Evolutionary conservation across 2,113 vertebrate genomes (phyloP).

Genomic region (Antechinus stuartii): DNA sequence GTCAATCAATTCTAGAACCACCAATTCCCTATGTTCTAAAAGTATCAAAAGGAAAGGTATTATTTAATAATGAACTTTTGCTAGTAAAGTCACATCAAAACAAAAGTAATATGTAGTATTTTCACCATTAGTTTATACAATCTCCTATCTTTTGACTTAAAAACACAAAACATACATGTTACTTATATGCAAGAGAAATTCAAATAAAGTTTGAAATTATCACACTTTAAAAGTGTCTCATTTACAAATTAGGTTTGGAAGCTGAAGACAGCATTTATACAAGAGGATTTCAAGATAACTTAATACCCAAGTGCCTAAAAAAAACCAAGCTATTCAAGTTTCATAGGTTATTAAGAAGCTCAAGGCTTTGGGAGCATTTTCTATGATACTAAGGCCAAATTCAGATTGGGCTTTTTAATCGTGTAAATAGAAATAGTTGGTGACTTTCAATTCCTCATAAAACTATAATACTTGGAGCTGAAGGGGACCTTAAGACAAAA

Average conservation of each 20-base stretch:
- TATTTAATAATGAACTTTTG: not conserved
- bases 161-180: not conserved
- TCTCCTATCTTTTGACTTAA: constrained; percentile 12
- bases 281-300: constrained; percentile 7
- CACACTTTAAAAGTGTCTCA: constrained; percentile 3
- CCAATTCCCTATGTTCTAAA: not conserved
- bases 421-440: constrained; percentile 29
- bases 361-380: constrained; percentile 41
- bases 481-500: not conserved
- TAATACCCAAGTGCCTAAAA: constrained; percentile 50
- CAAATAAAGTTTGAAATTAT: constrained; percentile 8
- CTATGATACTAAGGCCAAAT: constrained; percentile 20
- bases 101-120: not conserved
- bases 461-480: not conserved
- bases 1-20: not conserved
- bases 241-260: not conserved
- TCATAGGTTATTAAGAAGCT: constrained; percentile 67
- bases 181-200: not conserved
- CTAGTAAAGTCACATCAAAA: not conserved
- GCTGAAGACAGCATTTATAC: constrained; percentile 27
- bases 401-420: constrained; percentile 9
- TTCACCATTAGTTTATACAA: not conserved
- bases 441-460: constrained; percentile 10
- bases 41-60: not conserved
- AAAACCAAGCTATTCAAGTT: constrained; percentile 36